Conservation (phyloP, 2,797 vertebrate species). For the Glyptemys insculpta region DNA sequence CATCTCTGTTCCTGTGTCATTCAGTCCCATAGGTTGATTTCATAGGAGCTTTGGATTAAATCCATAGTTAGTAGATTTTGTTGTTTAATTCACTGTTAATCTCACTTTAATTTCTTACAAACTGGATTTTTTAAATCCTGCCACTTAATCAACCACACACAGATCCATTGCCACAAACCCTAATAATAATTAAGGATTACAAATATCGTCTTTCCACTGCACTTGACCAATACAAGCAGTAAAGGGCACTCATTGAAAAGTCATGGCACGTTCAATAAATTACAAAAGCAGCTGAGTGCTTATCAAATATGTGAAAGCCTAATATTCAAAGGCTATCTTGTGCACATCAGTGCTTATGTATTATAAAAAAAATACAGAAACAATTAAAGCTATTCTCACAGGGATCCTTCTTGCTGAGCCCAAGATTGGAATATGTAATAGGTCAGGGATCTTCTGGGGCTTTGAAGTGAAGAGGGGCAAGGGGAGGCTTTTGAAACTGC, state of each 20-base stretch:
- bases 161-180: not conserved
- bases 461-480: not conserved
- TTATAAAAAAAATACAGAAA: not conserved
- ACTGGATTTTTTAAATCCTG: not conserved
- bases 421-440: not conserved
- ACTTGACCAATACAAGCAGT: not conserved
- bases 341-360: too few species aligned
- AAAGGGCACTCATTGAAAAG: not conserved
- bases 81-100: not conserved
- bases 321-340: not conserved
- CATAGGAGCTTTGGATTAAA: accelerated
- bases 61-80: not conserved
- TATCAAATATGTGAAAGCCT: not conserved
- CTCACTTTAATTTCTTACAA: not conserved
- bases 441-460: accelerated
- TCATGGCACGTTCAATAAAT: not conserved
- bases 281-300: not conserved
- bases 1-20: not conserved
- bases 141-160: not conserved
- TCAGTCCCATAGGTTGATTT: not conserved
- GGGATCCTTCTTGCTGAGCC: not conserved
- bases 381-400: not conserved
- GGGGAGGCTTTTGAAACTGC: not conserved
- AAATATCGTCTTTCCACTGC: not conserved
- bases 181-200: not conserved